Base-by-base conservation (phyloP, 1,140 invertebrate genomes). In the Episyrphus balteatus region DNA sequence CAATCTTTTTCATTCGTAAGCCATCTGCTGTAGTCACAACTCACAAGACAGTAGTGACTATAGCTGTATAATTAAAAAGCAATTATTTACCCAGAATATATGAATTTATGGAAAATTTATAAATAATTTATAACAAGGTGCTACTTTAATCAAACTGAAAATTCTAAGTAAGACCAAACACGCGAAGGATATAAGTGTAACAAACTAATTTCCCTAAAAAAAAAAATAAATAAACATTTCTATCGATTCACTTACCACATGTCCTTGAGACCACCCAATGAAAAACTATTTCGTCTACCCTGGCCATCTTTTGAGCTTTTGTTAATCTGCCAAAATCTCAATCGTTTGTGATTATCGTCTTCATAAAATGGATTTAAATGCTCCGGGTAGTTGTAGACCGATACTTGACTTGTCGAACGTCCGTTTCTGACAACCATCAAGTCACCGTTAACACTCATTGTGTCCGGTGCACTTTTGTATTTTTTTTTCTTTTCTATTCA, bases 281-380 rank as follows among this genome's bases (percentile, higher is more conserved):
- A 75, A 55, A 78, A 76, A 59, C 76, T 78, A 55, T 71, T 75
- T 17, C 73, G 70, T 48, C 74, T 67, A 17, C 59, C 64, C 17
- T 44, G 31, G 9, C 42, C 18, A 54, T 49, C 42, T 30, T 53
- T 51, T 37, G 37, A 48, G 6, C 69, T 65, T 44, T 62, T 54
- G 18, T 69, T 63, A 48, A 73, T 58, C 11, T 70, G 73, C 74
- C 73, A 78, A 56, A 77, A 77, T 26, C 74, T 55, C 30, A 78
- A 70, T 49, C 73, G 74, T 48, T 72, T 75, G 50, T 77, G 75
- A 52, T 79, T 74, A 50, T 79, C 74, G 39, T 80, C 80, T 49
- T 83, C 81, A 49, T 75, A 73, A 63, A 84, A 84, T 5, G 81
- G 81, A 68, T 84, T 83, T 34, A 84, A 67, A 58, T 83, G 80